Evolutionary conservation across 2,797 vertebrate genomes (phyloP).

Genomic region (Okamejei kenojei): DNA sequence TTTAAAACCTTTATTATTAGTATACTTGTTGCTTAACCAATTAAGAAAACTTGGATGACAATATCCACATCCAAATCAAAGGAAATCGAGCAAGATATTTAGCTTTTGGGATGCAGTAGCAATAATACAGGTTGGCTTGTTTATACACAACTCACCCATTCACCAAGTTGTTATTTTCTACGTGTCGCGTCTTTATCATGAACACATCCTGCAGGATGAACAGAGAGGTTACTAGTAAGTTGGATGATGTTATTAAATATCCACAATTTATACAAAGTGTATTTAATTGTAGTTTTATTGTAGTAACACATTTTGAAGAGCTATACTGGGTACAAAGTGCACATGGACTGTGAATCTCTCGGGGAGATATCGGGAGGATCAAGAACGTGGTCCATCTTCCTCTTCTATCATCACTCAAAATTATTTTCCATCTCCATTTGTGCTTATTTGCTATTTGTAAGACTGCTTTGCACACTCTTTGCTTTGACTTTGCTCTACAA

Average conservation of each 20-base stretch:
- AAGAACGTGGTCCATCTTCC: not conserved
- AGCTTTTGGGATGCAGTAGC: not conserved
- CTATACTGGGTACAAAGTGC: not conserved
- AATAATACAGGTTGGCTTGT: not conserved
- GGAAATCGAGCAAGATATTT: not conserved
- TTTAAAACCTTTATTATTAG: not conserved
- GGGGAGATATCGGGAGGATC: not conserved
- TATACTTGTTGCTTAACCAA: not conserved
- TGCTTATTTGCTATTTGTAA: not conserved
- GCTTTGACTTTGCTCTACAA: not conserved
- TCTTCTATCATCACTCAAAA: not conserved
- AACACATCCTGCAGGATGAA: slow-evolving; percentile 47
- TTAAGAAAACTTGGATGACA: not conserved
- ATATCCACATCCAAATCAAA: not conserved
- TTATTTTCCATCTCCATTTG: not conserved
- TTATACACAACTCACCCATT: slow-evolving; percentile 51
- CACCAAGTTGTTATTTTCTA: slow-evolving; percentile 39
- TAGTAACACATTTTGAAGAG: not conserved
- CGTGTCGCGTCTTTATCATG: slow-evolving; percentile 3
- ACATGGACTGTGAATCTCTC: not conserved
- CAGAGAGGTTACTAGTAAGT: not conserved
- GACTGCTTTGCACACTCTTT: not conserved
- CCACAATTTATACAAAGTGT: not conserved
- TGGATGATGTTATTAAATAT: not conserved
- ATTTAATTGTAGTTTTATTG: not conserved